phyloP scores from a whole-genome alignment of 2,113 vertebrate genomes.

The Protomyctophum bolini region DNA sequence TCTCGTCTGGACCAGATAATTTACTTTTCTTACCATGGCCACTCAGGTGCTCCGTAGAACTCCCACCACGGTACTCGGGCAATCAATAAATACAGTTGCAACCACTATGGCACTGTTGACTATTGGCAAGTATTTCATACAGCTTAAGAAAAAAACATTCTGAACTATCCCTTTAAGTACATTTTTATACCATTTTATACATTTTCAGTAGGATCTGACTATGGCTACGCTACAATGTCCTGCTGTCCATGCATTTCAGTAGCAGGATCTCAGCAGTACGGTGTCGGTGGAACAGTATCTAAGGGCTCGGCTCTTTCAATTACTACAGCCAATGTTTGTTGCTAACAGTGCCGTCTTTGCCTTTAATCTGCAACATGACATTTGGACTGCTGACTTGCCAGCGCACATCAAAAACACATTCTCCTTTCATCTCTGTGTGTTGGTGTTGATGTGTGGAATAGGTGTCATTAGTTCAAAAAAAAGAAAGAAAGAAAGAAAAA shows the following conservation, averaged over 20 bases:
- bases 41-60: too few species aligned
- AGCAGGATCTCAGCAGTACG: conserved; percentile 25
- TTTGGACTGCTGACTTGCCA: conserved; percentile 25
- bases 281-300: conserved; percentile 14
- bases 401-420: conserved; percentile 31
- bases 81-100: too few species aligned
- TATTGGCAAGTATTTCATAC: too few species aligned
- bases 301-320: conserved; percentile 56
- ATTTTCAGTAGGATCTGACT: too few species aligned
- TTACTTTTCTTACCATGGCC: too few species aligned
- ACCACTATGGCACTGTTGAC: too few species aligned
- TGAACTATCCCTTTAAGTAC: too few species aligned
- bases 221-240: too few species aligned
- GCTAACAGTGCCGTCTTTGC: conserved; percentile 46
- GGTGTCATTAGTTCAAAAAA: conserved; percentile 21
- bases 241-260: background rate
- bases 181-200: too few species aligned
- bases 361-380: conserved; percentile 49
- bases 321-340: conserved; percentile 48
- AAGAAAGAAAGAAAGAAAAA: conserved; percentile 41
- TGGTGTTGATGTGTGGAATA: conserved; percentile 6
- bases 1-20: too few species aligned
- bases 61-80: too few species aligned
- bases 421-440: conserved; percentile 48
- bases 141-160: too few species aligned